A percentile compares a stretch with the other conserved stretches of the same genome.
These are phyloP conservation scores for Microcebus tavaratra DNA, from an alignment of 2,113 vertebrate genomes.

Conservation along the genomic window DNA sequence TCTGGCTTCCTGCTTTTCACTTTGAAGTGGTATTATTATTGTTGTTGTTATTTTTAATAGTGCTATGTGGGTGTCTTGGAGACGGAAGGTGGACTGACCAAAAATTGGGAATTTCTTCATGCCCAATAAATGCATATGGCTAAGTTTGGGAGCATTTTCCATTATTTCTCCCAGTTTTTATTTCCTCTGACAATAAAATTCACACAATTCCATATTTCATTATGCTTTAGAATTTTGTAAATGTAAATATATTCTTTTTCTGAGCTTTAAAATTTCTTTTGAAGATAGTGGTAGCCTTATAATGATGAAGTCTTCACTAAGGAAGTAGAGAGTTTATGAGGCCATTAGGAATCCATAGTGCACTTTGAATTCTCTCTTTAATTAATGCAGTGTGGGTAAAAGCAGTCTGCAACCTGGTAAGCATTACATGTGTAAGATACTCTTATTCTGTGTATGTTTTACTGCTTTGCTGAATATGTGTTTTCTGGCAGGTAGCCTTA, in stretches of 20 bases:
- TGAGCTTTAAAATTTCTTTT: background rate
- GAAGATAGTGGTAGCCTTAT: background rate
- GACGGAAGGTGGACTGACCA: background rate
- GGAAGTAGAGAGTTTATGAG: background rate
- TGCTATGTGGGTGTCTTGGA: background rate
- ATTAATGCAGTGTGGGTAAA: background rate
- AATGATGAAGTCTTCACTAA: background rate
- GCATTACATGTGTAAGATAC: background rate
- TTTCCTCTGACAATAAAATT: background rate
- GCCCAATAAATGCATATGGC: background rate
- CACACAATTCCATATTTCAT: background rate
- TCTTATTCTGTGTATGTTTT: background rate
- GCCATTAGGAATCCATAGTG: background rate
- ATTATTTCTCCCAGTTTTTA: background rate
- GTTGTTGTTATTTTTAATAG: background rate
- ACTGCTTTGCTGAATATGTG: background rate
- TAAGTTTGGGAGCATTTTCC: background rate
- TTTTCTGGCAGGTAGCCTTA: background rate
- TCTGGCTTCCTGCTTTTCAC: background rate
- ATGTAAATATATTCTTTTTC: background rate
- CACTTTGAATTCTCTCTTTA: background rate
- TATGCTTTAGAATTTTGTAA: constrained; percentile 12
- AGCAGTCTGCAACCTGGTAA: background rate
- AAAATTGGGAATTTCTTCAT: background rate
- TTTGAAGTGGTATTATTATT: background rate